Evolutionary conservation across 30 jellyfish, hydroid and myxozoan genomes (phyloP).

Genomic region (Phacellophora camtschatica): DNA sequence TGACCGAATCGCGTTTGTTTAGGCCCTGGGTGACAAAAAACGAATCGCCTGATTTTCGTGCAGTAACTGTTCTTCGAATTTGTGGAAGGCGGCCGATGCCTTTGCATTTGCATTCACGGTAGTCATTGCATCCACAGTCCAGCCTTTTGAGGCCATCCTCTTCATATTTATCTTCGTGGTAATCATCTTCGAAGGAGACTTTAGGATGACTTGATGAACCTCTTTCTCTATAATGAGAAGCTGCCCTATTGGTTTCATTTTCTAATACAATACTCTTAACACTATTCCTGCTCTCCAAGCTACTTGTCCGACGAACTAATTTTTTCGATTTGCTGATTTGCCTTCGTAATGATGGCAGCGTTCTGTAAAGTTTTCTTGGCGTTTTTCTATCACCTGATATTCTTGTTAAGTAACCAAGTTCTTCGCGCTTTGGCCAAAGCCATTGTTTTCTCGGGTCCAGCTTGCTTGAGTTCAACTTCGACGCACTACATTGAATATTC

Average conservation of each 20-base stretch:
- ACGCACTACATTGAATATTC: slow-evolving; percentile 38
- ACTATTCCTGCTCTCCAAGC: slow-evolving; percentile 29
- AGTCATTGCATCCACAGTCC: slow-evolving; percentile 21
- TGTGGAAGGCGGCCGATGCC: slow-evolving; percentile 28
- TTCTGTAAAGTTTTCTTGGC: neutral
- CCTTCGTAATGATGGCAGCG: slow-evolving; percentile 35
- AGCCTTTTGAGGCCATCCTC: neutral
- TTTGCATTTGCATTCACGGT: slow-evolving; percentile 19
- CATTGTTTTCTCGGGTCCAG: slow-evolving; percentile 47
- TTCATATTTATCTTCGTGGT: neutral
- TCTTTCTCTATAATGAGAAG: neutral
- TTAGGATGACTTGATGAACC: neutral
- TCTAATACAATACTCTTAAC: neutral
- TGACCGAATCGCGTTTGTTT: neutral
- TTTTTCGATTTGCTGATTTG: slow-evolving; percentile 16
- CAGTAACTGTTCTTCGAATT: neutral
- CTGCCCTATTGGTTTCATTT: neutral
- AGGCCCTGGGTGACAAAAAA: slow-evolving; percentile 32
- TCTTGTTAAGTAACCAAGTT: slow-evolving; percentile 6
- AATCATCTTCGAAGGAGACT: neutral
- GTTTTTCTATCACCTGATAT: neutral
- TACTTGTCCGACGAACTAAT: slow-evolving; percentile 21
- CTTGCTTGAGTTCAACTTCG: slow-evolving; percentile 21
- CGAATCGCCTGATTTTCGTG: neutral
- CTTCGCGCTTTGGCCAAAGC: slow-evolving; percentile 70